Conservation (phyloP, 2,113 vertebrate species). For the Epinephelus cyanopodus region DNA sequence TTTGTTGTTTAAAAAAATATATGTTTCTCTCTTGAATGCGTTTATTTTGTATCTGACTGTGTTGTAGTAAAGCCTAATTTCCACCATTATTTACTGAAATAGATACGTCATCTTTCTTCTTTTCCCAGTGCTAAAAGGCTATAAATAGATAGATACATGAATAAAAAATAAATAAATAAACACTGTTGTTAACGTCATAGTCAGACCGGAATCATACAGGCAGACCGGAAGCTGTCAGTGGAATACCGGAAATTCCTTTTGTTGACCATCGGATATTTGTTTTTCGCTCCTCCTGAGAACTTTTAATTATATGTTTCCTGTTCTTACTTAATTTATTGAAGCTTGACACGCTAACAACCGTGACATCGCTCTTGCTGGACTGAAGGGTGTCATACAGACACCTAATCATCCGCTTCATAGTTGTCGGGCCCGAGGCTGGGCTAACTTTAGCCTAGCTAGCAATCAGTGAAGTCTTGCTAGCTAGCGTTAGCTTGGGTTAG, state of each 20-base stretch:
- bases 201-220: conserved; percentile 52
- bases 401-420: not conserved
- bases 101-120: no score
- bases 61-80: no score
- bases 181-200: not conserved
- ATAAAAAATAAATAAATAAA: no score
- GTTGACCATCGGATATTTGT: conserved; percentile 53
- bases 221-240: conserved; percentile 56
- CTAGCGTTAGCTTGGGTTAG: conserved; percentile 50
- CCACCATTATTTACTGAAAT: no score
- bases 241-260: conserved; percentile 62
- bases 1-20: no score
- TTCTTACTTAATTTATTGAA: no score
- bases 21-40: no score
- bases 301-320: not conserved
- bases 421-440: conserved; percentile 44
- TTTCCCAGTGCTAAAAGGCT: no score
- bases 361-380: not conserved
- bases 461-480: conserved; percentile 42
- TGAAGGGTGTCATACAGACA: not conserved
- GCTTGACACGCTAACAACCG: rapidly evolving
- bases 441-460: conserved; percentile 79
- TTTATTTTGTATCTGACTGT: no score
- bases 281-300: conserved; percentile 7
- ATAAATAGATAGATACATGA: no score